Conservation (phyloP, 2,113 vertebrate species). For the Phylloscopus whistleri region DNA sequence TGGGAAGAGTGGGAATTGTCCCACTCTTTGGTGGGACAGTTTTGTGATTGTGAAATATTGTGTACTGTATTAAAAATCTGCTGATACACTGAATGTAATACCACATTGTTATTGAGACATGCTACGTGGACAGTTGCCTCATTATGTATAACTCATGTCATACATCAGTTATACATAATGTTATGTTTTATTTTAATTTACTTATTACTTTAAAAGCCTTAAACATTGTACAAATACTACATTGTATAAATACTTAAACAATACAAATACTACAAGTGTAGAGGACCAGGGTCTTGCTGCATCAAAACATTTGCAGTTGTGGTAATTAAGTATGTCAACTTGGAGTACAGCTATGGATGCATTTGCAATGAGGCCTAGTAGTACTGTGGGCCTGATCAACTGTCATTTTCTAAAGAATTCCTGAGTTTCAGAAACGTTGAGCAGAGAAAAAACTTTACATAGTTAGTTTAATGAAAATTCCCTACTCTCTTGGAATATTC, state of each 20-base stretch:
- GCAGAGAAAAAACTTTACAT: not conserved
- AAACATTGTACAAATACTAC: not conserved
- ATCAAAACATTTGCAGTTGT: not conserved
- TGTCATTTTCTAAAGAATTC: not conserved
- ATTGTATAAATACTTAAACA: not conserved
- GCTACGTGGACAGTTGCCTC: not conserved
- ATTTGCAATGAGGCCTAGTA: not conserved
- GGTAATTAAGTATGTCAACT: not conserved
- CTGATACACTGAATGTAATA: not conserved
- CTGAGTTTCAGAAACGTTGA: not conserved
- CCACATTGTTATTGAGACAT: rapidly evolving
- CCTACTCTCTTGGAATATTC: not conserved
- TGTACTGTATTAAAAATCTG: not conserved
- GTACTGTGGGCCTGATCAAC: not conserved
- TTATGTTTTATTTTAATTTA: not conserved
- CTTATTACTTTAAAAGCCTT: not conserved
- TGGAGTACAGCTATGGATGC: not conserved
- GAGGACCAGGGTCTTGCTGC: not conserved
- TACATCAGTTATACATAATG: not conserved
- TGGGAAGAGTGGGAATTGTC: too few species aligned
- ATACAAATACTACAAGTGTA: not conserved
- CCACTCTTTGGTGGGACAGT: not conserved
- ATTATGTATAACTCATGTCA: not conserved
- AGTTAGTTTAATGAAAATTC: not conserved
- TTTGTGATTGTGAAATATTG: not conserved